A percentile compares a stretch with the other conserved stretches of the same genome.
Conservation (phyloP, 2,797 vertebrate species). For the Sebastes jordani region DNA sequence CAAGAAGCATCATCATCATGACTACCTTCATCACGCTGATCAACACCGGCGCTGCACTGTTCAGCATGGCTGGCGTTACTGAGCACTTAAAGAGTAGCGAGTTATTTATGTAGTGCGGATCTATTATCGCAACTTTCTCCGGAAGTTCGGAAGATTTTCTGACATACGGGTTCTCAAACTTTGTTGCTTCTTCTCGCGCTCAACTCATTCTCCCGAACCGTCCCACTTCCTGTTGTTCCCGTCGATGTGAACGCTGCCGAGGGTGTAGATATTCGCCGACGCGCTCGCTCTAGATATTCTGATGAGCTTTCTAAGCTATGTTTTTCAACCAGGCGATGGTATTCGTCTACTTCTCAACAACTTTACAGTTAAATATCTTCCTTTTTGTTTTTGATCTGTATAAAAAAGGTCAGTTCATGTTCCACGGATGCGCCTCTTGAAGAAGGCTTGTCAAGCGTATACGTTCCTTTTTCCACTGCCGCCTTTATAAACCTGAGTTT, state of each 20-base stretch:
- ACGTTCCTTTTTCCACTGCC: not conserved
- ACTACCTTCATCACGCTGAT: not conserved
- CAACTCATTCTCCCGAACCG: not conserved
- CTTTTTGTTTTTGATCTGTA: not conserved
- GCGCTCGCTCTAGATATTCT: not conserved
- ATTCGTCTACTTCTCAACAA: slow-evolving; percentile 14
- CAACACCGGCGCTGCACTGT: not conserved
- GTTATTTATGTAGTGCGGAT: not conserved
- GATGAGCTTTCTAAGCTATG: not conserved
- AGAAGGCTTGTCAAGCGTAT: slow-evolving; percentile 73
- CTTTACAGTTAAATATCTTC: not conserved
- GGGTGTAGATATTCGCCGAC: too few relatives aligned
- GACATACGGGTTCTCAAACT: not conserved
- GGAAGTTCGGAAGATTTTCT: not conserved
- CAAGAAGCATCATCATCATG: slow-evolving; percentile 13
- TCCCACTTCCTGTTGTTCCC: not conserved
- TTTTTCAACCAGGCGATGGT: slow-evolving; percentile 25
- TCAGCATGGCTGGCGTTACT: slow-evolving; percentile 23
- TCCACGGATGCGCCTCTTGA: slow-evolving; percentile 71
- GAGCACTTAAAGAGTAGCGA: not conserved
- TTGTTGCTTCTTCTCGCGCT: not conserved
- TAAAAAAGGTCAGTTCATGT: not conserved
- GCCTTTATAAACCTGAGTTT: slow-evolving; percentile 59
- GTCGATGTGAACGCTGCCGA: too few relatives aligned
- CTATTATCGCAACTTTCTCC: not conserved